phyloP scores from a whole-genome alignment of 2,888 invertebrate genomes.

The Notodonta dromedarius region DNA sequence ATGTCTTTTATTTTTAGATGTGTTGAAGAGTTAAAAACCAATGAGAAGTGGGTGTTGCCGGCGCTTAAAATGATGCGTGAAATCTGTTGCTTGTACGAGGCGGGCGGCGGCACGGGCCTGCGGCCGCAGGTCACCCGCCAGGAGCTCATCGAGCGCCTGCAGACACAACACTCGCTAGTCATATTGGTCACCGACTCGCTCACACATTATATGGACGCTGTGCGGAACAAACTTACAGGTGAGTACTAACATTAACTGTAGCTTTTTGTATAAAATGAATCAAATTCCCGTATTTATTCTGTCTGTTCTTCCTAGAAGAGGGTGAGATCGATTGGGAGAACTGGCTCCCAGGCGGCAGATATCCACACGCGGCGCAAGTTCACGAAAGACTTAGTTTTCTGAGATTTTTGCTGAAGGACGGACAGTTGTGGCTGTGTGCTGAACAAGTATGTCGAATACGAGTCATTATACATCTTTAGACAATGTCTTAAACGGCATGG shows the following conservation, averaged over 20 bases:
- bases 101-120: slow-evolving; percentile 84
- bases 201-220: slow-evolving; percentile 94
- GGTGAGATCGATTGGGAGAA: slow-evolving; percentile 91
- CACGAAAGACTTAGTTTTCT: slow-evolving; percentile 97
- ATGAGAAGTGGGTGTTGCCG: slow-evolving; percentile 96
- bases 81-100: slow-evolving; percentile 97
- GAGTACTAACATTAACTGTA: background rate
- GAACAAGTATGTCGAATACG: slow-evolving; percentile 86
- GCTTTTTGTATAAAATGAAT: background rate
- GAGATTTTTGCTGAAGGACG: slow-evolving; percentile 96
- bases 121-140: slow-evolving; percentile 82
- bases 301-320: slow-evolving; percentile 77
- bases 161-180: slow-evolving; percentile 96
- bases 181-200: slow-evolving; percentile 97
- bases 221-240: slow-evolving; percentile 84
- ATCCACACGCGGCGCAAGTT: slow-evolving; percentile 96
- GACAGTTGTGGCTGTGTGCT: slow-evolving; percentile 97
- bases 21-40: slow-evolving; percentile 95
- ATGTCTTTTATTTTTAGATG: slow-evolving; percentile 74
- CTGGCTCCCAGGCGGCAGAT: slow-evolving; percentile 93
- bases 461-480: slow-evolving; percentile 8
- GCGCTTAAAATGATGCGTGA: slow-evolving; percentile 97
- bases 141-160: slow-evolving; percentile 94
- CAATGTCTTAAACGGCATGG: too few species aligned
- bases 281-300: background rate